Evolutionary conservation across 2,888 invertebrate genomes (phyloP), one percentile per base, ranked within the genome.

Genomic region (Yponomeuta cagnagella): DNA sequence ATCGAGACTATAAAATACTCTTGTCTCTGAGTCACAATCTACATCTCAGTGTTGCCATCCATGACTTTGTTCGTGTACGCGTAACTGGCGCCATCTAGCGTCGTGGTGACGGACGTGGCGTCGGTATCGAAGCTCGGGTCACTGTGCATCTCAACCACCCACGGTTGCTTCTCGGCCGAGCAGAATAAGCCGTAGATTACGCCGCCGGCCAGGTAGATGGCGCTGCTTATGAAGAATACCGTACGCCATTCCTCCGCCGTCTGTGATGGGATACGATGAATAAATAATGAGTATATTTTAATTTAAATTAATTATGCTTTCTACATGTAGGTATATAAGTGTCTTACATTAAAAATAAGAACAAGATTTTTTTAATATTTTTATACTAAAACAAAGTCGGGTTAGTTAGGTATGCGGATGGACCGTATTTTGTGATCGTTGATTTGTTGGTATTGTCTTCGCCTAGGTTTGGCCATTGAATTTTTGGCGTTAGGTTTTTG

Each of bases 181-280:
- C 89, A 90, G 82, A 96, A 95, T 1, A 95, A 76, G 71, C 96
- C 97, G 85, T 97, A 98, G n/a, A 97, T 88, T 69, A 97, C 82
- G 43, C 97, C 97, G 0, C 98, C 98, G n/a, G 96, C 75, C 0
- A 97, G 88, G 81, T 98, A 98, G 79, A 98, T 94, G 72, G 93
- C 93, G 76, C 96, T 95, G 0, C 97, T 95, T 78, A 98, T 95
- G 87, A 96, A 97, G 87, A 98, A 98, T 10, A 98, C 96, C 52
- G 94, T 89, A 74, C 95, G 94, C 98, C 98, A 98, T 87, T 98
- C 95, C 30, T 94, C 94, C 31, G 94, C 93, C 3, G 93, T 94
- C 95, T 96, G 91, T 66, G 92, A 90, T 74, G 72, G 31, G 70
- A 69, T 48, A 15, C 8, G 63, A 75, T 77, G n/a, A 80, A 15